A percentile compares a stretch with the other conserved stretches of the same genome.
phyloP scores from a whole-genome alignment of 2,888 invertebrate genomes.

The Tenthredo amoena region DNA sequence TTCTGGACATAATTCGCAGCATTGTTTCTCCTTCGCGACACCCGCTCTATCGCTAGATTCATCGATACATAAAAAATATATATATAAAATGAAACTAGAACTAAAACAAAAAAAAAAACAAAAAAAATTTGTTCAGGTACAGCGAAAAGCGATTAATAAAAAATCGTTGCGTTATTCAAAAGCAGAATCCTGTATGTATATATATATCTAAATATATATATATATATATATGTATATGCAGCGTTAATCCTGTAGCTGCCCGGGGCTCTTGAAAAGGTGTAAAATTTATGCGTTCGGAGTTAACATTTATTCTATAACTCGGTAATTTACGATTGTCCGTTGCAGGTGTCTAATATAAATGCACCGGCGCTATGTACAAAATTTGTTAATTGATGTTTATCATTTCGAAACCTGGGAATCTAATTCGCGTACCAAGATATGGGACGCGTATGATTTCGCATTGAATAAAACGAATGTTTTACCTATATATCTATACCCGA shows the following conservation, averaged over 20 bases:
- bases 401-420: neutral
- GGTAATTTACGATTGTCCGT: constrained; percentile 31
- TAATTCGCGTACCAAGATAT: neutral
- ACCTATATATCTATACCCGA: neutral
- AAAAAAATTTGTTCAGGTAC: too few species aligned
- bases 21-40: constrained; percentile 29
- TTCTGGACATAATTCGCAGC: neutral
- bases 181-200: neutral
- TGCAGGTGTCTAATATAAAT: constrained; percentile 25
- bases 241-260: constrained; percentile 32
- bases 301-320: constrained; percentile 20
- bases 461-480: constrained; percentile 7
- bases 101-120: too few species aligned
- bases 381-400: constrained; percentile 19
- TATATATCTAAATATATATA: neutral
- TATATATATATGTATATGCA: neutral
- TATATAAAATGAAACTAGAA: too few species aligned
- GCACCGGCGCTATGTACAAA: neutral
- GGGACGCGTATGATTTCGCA: neutral
- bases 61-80: too few species aligned
- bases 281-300: constrained; percentile 25
- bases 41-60: neutral
- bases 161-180: neutral
- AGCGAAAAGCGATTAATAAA: neutral
- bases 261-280: constrained; percentile 21